phyloP scores from a whole-genome alignment of 2,113 vertebrate genomes.

The Sylvilagus bachmani region DNA sequence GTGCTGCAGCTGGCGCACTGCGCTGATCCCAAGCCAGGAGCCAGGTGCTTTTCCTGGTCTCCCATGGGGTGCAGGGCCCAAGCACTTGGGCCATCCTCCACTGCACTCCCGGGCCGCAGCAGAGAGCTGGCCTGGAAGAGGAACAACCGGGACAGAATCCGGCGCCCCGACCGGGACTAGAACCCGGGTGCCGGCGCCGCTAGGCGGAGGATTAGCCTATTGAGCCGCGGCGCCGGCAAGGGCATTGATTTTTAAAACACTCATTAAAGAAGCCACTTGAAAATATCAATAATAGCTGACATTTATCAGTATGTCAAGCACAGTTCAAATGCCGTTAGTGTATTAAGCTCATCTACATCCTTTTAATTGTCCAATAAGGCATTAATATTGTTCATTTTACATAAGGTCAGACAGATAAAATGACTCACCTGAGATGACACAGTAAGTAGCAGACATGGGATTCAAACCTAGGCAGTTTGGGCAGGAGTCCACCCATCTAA shows the following conservation, averaged over 20 bases:
- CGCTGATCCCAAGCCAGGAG: too few relatives aligned
- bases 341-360: constrained; percentile 24
- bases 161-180: too few relatives aligned
- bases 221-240: too few relatives aligned
- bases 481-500: background rate
- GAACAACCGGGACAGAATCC: too few relatives aligned
- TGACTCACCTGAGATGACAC: constrained; percentile 3
- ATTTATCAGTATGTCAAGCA: constrained; percentile 41
- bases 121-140: too few relatives aligned
- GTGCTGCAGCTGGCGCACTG: too few relatives aligned
- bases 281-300: constrained; percentile 10
- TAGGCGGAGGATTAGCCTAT: too few relatives aligned
- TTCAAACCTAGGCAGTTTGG: background rate
- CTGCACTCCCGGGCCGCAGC: too few relatives aligned
- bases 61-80: too few relatives aligned
- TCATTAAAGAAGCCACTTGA: constrained; percentile 51
- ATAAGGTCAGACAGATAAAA: constrained; percentile 51
- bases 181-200: too few relatives aligned
- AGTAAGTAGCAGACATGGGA: background rate
- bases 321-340: constrained; percentile 40
- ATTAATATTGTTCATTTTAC: constrained; percentile 24
- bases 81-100: too few relatives aligned
- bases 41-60: too few relatives aligned
- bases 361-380: constrained; percentile 34
- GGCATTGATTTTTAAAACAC: constrained; percentile 43